Conservation (phyloP, 2,888 invertebrate species). For the Acleris emargana region DNA sequence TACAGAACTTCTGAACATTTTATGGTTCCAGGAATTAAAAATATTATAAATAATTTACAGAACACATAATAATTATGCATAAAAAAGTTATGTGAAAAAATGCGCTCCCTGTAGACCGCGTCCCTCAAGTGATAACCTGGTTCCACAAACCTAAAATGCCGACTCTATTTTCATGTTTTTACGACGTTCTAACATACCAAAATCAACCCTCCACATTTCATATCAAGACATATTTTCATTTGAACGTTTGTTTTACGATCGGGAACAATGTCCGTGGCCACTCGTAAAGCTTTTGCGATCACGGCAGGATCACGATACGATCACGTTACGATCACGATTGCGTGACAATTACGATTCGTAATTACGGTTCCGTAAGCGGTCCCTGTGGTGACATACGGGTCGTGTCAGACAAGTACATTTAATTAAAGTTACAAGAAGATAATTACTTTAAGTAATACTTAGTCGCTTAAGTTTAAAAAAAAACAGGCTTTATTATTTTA, state of each 20-base stretch:
- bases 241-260: conserved; percentile 22
- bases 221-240: conserved; percentile 15
- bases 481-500: no score
- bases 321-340: not conserved
- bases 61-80: no score
- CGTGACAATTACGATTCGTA: conserved; percentile 6
- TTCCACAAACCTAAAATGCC: not conserved
- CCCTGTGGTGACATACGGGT: not conserved
- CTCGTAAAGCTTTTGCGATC: conserved; percentile 14
- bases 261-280: conserved; percentile 10
- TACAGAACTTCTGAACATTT: no score
- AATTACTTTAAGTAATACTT: no score
- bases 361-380: conserved; percentile 4
- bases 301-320: not conserved
- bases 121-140: not conserved
- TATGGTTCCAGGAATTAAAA: no score
- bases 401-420: no score
- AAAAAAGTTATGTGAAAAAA: no score
- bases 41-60: no score
- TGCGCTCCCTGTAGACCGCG: no score
- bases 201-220: not conserved
- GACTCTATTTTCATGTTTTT: conserved; percentile 18
- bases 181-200: conserved; percentile 17
- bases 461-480: no score
- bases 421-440: no score